phyloP scores from a whole-genome alignment of 2,888 invertebrate species.

The Scaptomyza caliginosa region DNA sequence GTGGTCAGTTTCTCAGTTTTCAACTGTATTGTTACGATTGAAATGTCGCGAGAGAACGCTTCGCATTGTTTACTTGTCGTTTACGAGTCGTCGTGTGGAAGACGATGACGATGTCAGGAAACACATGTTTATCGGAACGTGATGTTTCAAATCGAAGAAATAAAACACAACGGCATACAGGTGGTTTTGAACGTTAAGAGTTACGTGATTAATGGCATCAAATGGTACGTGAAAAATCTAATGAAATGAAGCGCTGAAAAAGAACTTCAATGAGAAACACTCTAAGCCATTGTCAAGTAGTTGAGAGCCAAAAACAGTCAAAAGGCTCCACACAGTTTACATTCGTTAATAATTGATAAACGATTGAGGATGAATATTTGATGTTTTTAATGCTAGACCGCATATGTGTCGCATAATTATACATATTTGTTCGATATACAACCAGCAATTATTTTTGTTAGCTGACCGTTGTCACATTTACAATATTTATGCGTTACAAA shows the following conservation, averaged over 20 bases:
- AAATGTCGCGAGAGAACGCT: constrained; percentile 23
- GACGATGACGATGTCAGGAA: neutral
- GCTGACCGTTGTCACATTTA: constrained; percentile 7
- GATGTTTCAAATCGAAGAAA: neutral
- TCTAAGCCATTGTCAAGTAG: neutral
- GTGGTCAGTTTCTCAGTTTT: constrained; percentile 42
- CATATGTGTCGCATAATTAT: constrained; percentile 3
- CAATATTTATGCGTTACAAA: constrained; percentile 20
- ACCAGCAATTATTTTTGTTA: constrained; percentile 12
- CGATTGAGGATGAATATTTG: neutral
- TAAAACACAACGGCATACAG: neutral
- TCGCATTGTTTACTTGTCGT: constrained; percentile 35
- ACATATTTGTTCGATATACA: constrained; percentile 7
- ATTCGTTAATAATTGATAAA: neutral
- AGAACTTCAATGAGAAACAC: too few species aligned
- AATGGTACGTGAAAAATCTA: constrained; percentile 7
- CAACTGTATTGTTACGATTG: constrained; percentile 24
- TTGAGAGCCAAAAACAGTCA: neutral
- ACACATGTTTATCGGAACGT: constrained; percentile 16
- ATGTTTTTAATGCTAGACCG: neutral
- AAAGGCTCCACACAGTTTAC: neutral
- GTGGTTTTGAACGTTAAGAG: constrained; percentile 3
- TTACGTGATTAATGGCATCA: constrained; percentile 1
- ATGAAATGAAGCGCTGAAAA: neutral
- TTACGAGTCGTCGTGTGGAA: constrained; percentile 3